These are phyloP conservation scores for Siniperca obscura DNA, from an alignment of 2,797 vertebrate genomes.

Conservation along the genomic window DNA sequence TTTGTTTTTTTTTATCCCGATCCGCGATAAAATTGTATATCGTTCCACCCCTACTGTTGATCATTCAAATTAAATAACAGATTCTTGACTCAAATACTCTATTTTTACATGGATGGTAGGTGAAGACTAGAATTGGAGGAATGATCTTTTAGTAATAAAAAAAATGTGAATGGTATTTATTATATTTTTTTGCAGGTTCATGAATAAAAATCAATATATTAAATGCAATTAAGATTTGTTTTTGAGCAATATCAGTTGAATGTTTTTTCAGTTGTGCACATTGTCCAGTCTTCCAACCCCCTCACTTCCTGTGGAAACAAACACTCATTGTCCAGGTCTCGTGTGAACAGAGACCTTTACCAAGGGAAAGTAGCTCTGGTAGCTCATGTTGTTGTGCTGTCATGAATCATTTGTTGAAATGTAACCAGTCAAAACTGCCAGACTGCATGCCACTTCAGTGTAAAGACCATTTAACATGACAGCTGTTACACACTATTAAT, in stretches of 20 bases:
- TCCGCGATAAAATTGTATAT: too few species aligned
- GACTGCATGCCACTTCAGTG: neutral
- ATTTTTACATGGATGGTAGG: neutral
- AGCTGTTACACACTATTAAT: constrained; percentile 16
- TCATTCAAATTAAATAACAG: neutral
- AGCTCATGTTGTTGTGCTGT: constrained; percentile 22
- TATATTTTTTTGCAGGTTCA: neutral
- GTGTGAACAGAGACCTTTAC: constrained; percentile 30
- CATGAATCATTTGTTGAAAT: constrained; percentile 30
- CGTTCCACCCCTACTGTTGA: too few species aligned
- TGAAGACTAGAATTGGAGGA: neutral
- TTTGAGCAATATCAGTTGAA: neutral
- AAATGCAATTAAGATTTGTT: neutral
- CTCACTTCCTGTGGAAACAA: constrained; percentile 58
- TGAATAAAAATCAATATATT: neutral
- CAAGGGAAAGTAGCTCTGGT: constrained; percentile 28
- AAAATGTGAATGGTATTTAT: neutral
- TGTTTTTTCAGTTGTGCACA: constrained; percentile 31
- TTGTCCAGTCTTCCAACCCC: constrained; percentile 15
- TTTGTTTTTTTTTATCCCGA: too few species aligned
- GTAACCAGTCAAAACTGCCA: constrained; percentile 18
- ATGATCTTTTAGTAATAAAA: neutral
- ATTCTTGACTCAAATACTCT: neutral
- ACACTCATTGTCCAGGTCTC: constrained; percentile 42
- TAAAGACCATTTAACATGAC: constrained; percentile 18